Conservation (phyloP, 2,888 invertebrate species). For the Noctua janthina region DNA sequence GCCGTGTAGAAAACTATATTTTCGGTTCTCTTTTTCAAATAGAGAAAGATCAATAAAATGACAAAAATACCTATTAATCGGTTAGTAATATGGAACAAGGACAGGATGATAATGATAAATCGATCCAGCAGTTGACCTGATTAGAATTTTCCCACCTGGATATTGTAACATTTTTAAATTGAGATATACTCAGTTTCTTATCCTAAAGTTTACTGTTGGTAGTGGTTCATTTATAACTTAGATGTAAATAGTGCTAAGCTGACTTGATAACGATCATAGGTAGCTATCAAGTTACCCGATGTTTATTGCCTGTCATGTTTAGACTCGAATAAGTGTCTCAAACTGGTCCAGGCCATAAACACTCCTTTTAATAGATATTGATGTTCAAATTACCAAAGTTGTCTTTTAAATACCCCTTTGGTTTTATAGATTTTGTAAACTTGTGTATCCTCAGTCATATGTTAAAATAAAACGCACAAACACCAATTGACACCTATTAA, state of each 20-base stretch:
- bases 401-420: too few species aligned
- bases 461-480: too few species aligned
- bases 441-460: too few species aligned
- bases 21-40: not conserved
- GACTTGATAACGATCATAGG: constrained; percentile 48
- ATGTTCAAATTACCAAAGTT: constrained; percentile 22
- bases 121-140: not conserved
- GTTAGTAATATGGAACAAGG: not conserved
- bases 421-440: too few species aligned
- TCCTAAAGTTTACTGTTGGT: constrained; percentile 4
- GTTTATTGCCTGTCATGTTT: constrained; percentile 49
- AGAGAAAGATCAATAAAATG: not conserved
- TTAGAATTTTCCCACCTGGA: too few species aligned
- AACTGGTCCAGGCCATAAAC: constrained; percentile 39
- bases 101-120: not conserved
- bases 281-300: constrained; percentile 46
- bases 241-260: constrained; percentile 32
- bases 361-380: constrained; percentile 8
- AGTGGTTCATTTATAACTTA: constrained; percentile 25
- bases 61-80: not conserved
- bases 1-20: not conserved
- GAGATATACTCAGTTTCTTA: not conserved
- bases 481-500: too few species aligned
- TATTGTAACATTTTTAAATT: not conserved
- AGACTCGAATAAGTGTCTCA: constrained; percentile 37